Evolutionary conservation across 2,888 invertebrate genomes (phyloP).

Genomic region (Pheosia tremula): DNA sequence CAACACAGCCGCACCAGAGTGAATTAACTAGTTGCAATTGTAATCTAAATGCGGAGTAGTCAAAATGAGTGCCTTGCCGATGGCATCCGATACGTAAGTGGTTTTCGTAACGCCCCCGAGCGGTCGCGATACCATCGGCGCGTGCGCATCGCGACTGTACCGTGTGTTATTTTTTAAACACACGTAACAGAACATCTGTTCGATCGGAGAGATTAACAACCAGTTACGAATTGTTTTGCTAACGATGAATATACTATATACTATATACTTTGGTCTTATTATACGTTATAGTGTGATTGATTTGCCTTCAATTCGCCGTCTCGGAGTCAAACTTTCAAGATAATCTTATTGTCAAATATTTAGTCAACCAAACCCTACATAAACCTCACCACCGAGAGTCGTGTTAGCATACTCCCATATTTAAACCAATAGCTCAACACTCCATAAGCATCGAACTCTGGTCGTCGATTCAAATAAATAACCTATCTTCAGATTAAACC

Average conservation of each 20-base stretch:
- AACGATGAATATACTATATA: constrained; percentile 51
- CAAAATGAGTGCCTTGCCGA: constrained; percentile 71
- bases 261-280: too few relatives aligned
- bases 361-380: too few relatives aligned
- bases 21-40: constrained; percentile 29
- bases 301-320: too few relatives aligned
- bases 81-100: constrained; percentile 80
- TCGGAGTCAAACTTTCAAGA: too few relatives aligned
- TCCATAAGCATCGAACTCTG: too few relatives aligned
- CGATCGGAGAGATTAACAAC: constrained; percentile 57
- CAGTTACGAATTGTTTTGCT: constrained; percentile 58
- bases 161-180: constrained; percentile 62
- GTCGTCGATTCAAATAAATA: not conserved
- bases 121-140: constrained; percentile 70
- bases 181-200: constrained; percentile 64
- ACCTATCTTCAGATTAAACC: not conserved
- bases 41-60: constrained; percentile 69
- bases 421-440: too few relatives aligned
- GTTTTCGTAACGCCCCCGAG: constrained; percentile 80
- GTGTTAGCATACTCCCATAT: too few relatives aligned
- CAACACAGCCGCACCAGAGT: not conserved
- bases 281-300: too few relatives aligned
- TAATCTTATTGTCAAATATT: too few relatives aligned
- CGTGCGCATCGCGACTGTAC: constrained; percentile 58
- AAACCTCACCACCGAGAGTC: too few relatives aligned